Evolutionary conservation across 2,113 vertebrate genomes (phyloP), one percentile per base, ranked within the genome.

Genomic region (Spheniscus mendiculus): DNA sequence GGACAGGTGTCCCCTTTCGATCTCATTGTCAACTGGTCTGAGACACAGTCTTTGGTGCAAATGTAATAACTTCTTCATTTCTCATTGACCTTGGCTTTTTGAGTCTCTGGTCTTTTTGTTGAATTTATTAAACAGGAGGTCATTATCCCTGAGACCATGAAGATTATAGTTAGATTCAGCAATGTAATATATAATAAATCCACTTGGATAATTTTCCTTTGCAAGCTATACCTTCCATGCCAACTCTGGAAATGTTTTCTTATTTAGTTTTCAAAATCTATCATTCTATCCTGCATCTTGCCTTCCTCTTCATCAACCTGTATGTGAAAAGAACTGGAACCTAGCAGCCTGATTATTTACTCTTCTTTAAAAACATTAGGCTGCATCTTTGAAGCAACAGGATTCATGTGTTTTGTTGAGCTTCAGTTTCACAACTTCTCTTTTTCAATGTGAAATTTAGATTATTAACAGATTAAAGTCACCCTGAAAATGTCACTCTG

Each of bases 41-140:
- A 67, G 25, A 53, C 8, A 50, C 1, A 27, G 15, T 18, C 9
- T 45, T 71, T 0, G 0, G 3, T 70, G 30, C 44, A 73, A 87
- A 70, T 0, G 1, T n/a, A 67, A 14, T 5, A 61, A 15, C 0
- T 22, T 61, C 17, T 20, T 44, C 29, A n/a, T 65, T 81, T 89
- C 32, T 67, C 3, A 11, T n/a, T 58, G 2, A 6, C 32, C 10
- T 42, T 32, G 32, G 9, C 1, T 15, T 82, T 87, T 55, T 58
- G 14, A 30, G 18, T 47, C 5, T 74, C 34, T 59, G 50, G 6
- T 14, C 5, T n/a, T 79, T 87, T 55, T 91, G 11, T 9, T 81
- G 4, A 1, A 0, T 72, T 72, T 80, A 36, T 14, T 66, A 74
- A 66, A 42, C 5, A 59, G 26, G 9, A 72, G 8, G 9, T 36